Evolutionary conservation across 2,888 invertebrate genomes (phyloP).

Genomic region (Drosophila lutescens): DNA sequence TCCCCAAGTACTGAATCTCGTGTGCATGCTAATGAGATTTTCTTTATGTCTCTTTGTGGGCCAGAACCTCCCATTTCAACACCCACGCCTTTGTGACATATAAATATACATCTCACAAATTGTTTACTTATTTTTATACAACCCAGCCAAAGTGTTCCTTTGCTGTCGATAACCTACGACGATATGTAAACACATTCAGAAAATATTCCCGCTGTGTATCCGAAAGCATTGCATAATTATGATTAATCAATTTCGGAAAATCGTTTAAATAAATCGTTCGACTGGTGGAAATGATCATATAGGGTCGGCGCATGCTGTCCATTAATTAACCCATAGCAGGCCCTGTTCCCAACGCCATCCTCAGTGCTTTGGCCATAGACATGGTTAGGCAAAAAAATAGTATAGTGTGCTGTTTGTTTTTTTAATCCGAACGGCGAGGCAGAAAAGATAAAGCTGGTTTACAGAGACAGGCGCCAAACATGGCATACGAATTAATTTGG

Average conservation of each 20-base stretch:
- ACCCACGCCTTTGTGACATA: slow-evolving; percentile 22
- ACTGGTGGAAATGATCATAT: background rate
- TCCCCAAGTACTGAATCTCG: slow-evolving; percentile 20
- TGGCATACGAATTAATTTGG: slow-evolving; percentile 70
- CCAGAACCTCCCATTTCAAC: slow-evolving; percentile 19
- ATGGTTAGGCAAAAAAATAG: background rate
- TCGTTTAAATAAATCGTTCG: slow-evolving; percentile 16
- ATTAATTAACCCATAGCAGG: slow-evolving; percentile 51
- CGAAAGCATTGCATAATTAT: slow-evolving; percentile 26
- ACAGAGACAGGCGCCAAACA: slow-evolving; percentile 71
- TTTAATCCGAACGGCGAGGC: slow-evolving; percentile 52
- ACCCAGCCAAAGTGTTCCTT: background rate
- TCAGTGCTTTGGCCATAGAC: slow-evolving; percentile 11
- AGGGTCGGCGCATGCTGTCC: slow-evolving; percentile 33
- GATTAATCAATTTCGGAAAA: slow-evolving; percentile 22
- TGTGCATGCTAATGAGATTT: slow-evolving; percentile 13
- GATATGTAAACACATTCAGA: slow-evolving; percentile 8
- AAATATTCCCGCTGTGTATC: slow-evolving; percentile 12
- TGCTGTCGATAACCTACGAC: background rate
- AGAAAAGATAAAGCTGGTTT: slow-evolving; percentile 61
- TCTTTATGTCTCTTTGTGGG: slow-evolving; percentile 34
- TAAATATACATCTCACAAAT: slow-evolving; percentile 7
- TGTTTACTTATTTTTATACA: background rate
- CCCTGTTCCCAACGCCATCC: slow-evolving; percentile 21
- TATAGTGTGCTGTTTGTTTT: slow-evolving; percentile 57